A percentile compares a stretch with the other conserved stretches of the same genome.
Evolutionary conservation across 2,113 vertebrate genomes (phyloP).

Genomic region (cat (Felis catus)): DNA sequence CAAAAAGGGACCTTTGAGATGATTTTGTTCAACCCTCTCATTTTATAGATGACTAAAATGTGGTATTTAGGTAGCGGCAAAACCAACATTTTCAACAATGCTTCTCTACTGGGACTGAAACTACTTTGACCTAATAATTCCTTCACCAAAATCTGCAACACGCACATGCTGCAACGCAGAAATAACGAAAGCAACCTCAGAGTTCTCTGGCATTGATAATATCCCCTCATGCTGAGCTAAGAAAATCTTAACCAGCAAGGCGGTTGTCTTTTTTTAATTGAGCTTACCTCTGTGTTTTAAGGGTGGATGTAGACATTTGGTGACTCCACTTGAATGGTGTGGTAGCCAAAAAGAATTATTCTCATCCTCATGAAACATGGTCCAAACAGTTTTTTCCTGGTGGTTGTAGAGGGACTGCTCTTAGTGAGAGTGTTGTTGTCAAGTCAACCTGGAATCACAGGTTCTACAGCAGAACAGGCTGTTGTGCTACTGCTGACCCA

Average conservation of each 20-base stretch:
- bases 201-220: background rate
- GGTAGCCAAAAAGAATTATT: background rate
- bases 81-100: background rate
- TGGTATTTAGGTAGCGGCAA: background rate
- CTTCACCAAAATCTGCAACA: background rate
- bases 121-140: background rate
- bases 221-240: background rate
- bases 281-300: background rate
- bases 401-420: background rate
- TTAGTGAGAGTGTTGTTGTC: background rate
- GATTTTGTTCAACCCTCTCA: background rate
- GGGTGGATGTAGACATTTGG: background rate
- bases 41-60: constrained; percentile 24
- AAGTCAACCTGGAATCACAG: background rate
- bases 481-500: background rate
- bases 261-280: background rate
- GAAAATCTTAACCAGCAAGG: constrained; percentile 7
- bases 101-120: background rate
- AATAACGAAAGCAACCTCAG: background rate
- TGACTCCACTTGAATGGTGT: background rate
- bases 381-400: background rate
- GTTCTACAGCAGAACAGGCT: background rate
- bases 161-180: background rate
- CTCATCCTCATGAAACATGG: background rate
- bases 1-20: constrained; percentile 29